Base-by-base conservation (phyloP, 2,888 invertebrate species). In the Hirtodrosophila confusa region DNA sequence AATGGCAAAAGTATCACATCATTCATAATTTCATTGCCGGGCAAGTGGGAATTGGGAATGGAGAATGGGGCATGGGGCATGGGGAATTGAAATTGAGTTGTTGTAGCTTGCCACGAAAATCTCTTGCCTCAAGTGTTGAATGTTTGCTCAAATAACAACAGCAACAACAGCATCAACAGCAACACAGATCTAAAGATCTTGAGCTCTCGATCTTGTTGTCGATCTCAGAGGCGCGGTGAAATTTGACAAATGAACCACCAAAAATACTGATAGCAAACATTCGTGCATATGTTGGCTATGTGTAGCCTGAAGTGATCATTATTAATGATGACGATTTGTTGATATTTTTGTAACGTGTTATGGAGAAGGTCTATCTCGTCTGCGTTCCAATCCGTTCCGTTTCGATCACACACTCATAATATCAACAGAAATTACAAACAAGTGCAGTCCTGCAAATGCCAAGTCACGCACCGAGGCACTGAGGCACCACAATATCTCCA, bases 261-360 rank as follows among this genome's bases (percentile, higher is more conserved):
- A 75, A 68, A 78, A 71, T 43, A 66, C 60, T 60, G 63, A 72
- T 75, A 72, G 70, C 64, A 65, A 53, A 55, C 23, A 17, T 58
- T 47, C 12, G 37, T 48, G 48, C 8, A 31, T 47, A 10, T 12
- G 40, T 51, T 79, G 65, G 17, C 17, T 63, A 60, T 50, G 55
- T 63, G 51, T 69, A 39, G 84, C 78, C 70, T 64, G 69, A 82
- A 86, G 87, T 89, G 90, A 90, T 90, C 88, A 88, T 90, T 90
- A 90, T 90, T 90, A 90, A 90, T 90, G 90, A 90, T 90, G 90
- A 89, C 90, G 90, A 90, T 90, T 90, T 90, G 90, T 90, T 90
- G 90, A 90, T 90, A 89, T 90, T 90, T 90, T 88, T 85, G 85
- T 89, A 89, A 90, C 88, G 85, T 89, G 86, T 86, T 84, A 77